These are phyloP conservation scores for Galbula dea DNA, from an alignment of 2,113 vertebrate genomes.

Conservation along the genomic window DNA sequence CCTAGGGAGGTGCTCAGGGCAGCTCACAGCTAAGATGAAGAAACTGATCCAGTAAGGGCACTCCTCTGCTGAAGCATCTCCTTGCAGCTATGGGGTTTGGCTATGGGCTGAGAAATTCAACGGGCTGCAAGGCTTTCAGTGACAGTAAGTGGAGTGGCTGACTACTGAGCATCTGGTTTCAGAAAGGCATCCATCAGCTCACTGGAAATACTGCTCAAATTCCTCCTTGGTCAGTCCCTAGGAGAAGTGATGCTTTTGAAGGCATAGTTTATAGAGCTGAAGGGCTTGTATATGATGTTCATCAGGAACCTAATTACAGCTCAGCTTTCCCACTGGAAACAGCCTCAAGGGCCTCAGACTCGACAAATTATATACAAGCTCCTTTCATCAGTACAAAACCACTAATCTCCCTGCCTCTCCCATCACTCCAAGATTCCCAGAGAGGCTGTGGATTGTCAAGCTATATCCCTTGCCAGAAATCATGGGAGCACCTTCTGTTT, in stretches of 20 bases:
- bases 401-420: not conserved
- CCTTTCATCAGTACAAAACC: not conserved
- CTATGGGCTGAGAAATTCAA: not conserved
- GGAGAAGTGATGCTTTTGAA: not conserved
- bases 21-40: not conserved
- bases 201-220: not conserved
- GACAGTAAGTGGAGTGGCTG: not conserved
- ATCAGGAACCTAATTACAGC: conserved; percentile 36
- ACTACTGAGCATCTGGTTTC: not conserved
- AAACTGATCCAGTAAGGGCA: not conserved
- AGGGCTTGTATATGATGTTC: not conserved
- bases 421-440: not conserved
- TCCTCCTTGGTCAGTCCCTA: not conserved
- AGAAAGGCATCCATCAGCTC: not conserved
- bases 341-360: not conserved
- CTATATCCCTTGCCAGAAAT: not conserved
- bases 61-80: not conserved
- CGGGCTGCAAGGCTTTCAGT: not conserved
- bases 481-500: conserved; percentile 17
- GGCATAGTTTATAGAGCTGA: not conserved
- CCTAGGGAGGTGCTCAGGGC: not conserved
- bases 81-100: not conserved
- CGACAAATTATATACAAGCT: not conserved
- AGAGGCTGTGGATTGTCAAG: not conserved
- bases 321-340: conserved; percentile 33